Evolutionary conservation across 2,113 vertebrate species (phyloP).

Genomic region (Gopherus flavomarginatus): DNA sequence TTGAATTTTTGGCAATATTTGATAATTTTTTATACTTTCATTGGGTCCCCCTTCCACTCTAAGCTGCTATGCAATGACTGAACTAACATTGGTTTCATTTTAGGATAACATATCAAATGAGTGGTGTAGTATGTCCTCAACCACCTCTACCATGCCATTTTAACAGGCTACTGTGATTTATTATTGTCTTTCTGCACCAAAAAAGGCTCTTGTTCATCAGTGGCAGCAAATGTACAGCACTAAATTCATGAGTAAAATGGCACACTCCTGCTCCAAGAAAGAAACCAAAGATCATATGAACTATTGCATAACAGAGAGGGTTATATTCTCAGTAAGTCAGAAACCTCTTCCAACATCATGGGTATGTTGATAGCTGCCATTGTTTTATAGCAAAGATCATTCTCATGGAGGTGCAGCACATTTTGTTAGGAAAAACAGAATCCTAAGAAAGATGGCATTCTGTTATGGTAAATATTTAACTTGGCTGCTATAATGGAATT

Average conservation of each 20-base stretch:
- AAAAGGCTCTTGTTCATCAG: background rate
- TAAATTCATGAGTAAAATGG: background rate
- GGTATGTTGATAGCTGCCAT: background rate
- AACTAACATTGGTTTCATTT: slow-evolving; percentile 3
- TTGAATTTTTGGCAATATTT: slow-evolving; percentile 47
- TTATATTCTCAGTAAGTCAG: too few relatives aligned
- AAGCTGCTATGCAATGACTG: slow-evolving; percentile 29
- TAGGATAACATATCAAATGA: too few relatives aligned
- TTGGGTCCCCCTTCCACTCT: background rate
- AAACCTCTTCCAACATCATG: too few relatives aligned
- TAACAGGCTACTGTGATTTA: slow-evolving; percentile 11
- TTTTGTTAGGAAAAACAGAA: background rate
- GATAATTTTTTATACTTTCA: slow-evolving; percentile 44
- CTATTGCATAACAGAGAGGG: too few relatives aligned
- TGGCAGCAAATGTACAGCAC: background rate
- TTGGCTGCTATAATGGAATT: background rate
- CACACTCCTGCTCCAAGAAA: background rate
- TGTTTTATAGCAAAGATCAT: background rate
- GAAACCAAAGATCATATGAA: background rate
- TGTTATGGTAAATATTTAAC: background rate
- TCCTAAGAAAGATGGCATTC: background rate
- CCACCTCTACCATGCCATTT: slow-evolving; percentile 13
- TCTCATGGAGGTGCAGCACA: background rate
- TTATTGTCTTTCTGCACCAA: background rate
- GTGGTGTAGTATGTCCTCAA: too few relatives aligned